Evolutionary conservation across 2,888 invertebrate genomes (phyloP), one percentile per base, ranked within the genome.

Genomic region (Auanema freiburgensis): DNA sequence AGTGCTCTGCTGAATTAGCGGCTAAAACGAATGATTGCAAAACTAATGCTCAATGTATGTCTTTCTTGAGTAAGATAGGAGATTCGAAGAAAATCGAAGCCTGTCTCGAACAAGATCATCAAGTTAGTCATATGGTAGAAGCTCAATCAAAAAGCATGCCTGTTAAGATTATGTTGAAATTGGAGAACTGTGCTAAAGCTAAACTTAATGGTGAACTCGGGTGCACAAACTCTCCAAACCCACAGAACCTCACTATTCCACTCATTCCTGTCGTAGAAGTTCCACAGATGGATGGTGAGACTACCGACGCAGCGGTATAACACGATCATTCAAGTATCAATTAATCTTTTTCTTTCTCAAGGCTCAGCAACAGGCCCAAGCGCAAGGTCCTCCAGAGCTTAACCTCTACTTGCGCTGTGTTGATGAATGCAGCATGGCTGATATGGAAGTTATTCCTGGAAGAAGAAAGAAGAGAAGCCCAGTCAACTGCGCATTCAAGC

Each of bases 351-450:
- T 10, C 49, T 21, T 21, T 18, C 16, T 11, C 14, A 43, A 10
- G 16, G 2, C 23, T 16, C 24, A 14, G 6, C 16, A 43, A 43
- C 56, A 42, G 18, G 10, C 5, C 10, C 18, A 18, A 6, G 6
- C 62, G 1, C 62, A 62, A 49, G 62, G 69, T 62, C 79, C 79
- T 51, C 67, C 71, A 18, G 73, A 78, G 43, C 65, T 79, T n/a
- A 62, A 73, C 24, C 77, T 79, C 54, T 81, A 74, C 59, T 68
- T 81, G 49, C 78, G 79, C 75, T 81, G 81, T 58, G 81, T 81
- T 24, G 81, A 81, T 52, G 72, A 80, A 51, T 81, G 81, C 59
- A 67, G 77, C 14, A 76, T 79, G 74, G 71, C 72, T 51, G 73
- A 79, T 46, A 69, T 73, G 71, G 73, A 73, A 8, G 25, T 67